Conservation (phyloP, 2,797 vertebrate genomes). For the Microctenopoma lineatum region DNA sequence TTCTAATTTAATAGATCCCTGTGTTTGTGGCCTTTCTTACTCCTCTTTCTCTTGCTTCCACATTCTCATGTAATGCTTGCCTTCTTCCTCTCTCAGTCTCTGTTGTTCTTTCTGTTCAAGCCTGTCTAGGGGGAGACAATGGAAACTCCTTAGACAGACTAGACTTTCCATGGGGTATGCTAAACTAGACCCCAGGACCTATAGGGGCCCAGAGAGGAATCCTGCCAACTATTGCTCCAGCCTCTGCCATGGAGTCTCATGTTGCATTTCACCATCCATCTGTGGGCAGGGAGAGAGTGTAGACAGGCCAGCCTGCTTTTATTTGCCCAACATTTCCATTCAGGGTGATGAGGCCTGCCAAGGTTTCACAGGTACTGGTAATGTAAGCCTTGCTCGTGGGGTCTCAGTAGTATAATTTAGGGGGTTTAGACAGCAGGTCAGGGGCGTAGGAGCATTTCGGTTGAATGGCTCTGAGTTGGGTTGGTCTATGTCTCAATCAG, state of each 20-base stretch:
- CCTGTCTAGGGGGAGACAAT: constrained; percentile 38
- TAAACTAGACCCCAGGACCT: constrained; percentile 53
- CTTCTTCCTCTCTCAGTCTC: constrained; percentile 14
- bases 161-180: constrained; percentile 68
- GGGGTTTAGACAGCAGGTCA: constrained; percentile 77
- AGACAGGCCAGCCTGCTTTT: constrained; percentile 82
- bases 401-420: constrained; percentile 82
- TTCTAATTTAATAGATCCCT: constrained; percentile 54
- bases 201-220: constrained; percentile 67
- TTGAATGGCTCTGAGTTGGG: constrained; percentile 72
- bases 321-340: constrained; percentile 83
- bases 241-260: constrained; percentile 64
- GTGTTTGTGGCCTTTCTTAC: constrained; percentile 37
- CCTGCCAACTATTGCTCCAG: constrained; percentile 62
- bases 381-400: constrained; percentile 74
- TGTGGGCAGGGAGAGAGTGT: constrained; percentile 80
- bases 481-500: constrained; percentile 80
- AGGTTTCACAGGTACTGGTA: constrained; percentile 81
- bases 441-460: constrained; percentile 69
- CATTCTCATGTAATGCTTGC: constrained; percentile 21
- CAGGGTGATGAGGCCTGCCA: constrained; percentile 76
- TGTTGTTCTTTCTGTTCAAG: constrained; percentile 36
- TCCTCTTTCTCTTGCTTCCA: constrained; percentile 22
- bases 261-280: constrained; percentile 82
- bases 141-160: constrained; percentile 55